phyloP scores from a whole-genome alignment of 2,888 invertebrate species.

The Alviniconcha strummeri region DNA sequence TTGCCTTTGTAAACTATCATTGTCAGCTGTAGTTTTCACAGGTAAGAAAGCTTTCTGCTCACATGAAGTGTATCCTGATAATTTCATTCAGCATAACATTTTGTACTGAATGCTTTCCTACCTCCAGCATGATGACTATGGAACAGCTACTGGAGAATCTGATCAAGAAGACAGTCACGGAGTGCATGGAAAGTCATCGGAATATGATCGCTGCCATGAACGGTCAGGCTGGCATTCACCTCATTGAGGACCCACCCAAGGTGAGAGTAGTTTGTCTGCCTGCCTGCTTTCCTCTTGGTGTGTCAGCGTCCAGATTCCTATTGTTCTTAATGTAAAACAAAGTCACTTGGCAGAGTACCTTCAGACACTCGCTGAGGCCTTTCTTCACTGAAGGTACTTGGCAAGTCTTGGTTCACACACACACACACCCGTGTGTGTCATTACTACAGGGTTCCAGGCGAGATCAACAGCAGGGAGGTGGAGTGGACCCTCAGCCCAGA shows the following conservation, averaged over 20 bases:
- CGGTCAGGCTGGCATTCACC: conserved; percentile 81
- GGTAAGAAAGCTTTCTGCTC: no score
- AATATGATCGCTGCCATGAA: conserved; percentile 80
- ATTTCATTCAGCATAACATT: no score
- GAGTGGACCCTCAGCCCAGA: no score
- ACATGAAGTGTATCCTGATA: no score
- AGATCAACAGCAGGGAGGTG: no score
- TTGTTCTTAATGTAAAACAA: neutral
- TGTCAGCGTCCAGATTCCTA: neutral
- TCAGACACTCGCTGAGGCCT: no score
- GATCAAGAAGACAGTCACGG: conserved; percentile 77
- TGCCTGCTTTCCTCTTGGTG: neutral
- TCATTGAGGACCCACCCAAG: conserved; percentile 76
- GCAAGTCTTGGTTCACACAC: no score
- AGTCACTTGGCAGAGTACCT: neutral
- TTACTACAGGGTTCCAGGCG: no score
- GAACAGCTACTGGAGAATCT: conserved; percentile 81
- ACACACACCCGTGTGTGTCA: no score
- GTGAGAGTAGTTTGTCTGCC: neutral
- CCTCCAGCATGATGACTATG: conserved; percentile 73
- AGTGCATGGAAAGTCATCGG: conserved; percentile 81
- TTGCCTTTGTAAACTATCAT: no score
- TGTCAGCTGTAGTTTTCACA: no score
- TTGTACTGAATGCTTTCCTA: neutral
- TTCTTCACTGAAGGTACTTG: no score